Evolutionary conservation across 2,888 invertebrate genomes (phyloP), one percentile per base, ranked within the genome.

Genomic region (Phalera bucephala): DNA sequence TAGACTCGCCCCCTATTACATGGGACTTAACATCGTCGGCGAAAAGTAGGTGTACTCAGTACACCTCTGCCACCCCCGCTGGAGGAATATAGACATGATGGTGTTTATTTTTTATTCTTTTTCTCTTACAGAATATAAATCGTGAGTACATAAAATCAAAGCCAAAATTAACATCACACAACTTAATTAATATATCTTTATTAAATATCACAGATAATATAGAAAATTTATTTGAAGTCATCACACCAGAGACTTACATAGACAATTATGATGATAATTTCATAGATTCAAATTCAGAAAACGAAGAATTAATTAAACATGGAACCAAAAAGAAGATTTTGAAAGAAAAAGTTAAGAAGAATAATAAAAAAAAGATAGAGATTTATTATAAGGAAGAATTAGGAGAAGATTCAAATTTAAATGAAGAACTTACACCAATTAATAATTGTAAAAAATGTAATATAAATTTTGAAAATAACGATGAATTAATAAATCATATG

Each of bases 281-380:
- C 0, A 25, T 19, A 1, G 38, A 52, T 0, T 19, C 31, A 0
- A 32, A 38, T 1, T 48, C 59, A 0, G 59, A 58, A 0, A 40
- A 57, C 3, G 55, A 57, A 13, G 52, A 36, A 28, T 12, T 30
- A 11, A 35, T 47, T 20, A 26, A 34, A 0, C 12, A 38, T 21
- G 7, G 20, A n/a, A 1, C 28, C 10, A 22, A 43, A 35, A 12
- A 33, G 17, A 17, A 20, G 7, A 2, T 22, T 9, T 7, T 11
- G 2, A 35, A 28, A 7, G 15, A 20, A 0, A 45, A 36, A 36
- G 12, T 36, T 1, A 50, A 44, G 2, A 46, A 40, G n/a, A 48
- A 46, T 0, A 49, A 47, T 2, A 17, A 23, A 0, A 53, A 33
- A 3, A 32, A 7, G 1, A 48, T 46, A n/a, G 36, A 23, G 10